Percentiles rank a stretch among this genome's conserved stretches.
These are phyloP conservation scores for Papilio aristodemus DNA, from an alignment of 1,140 invertebrate species.

Conservation along the genomic window DNA sequence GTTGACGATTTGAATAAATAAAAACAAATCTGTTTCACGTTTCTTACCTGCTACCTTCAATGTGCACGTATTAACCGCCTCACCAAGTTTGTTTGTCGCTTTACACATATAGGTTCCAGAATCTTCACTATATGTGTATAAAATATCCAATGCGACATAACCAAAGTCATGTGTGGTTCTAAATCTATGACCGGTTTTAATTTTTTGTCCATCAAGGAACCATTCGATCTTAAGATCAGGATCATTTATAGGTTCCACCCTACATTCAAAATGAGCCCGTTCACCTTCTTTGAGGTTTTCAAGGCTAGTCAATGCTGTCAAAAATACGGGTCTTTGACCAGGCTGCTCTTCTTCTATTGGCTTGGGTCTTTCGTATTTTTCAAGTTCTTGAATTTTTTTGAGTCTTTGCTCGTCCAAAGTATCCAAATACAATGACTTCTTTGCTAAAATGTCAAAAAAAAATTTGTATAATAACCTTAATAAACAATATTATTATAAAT, in stretches of 20 bases:
- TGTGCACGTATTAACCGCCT: constrained; percentile 95
- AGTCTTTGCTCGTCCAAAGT: constrained; percentile 93
- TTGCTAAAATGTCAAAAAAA: constrained; percentile 81
- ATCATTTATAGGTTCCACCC: constrained; percentile 97
- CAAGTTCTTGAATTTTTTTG: constrained; percentile 93
- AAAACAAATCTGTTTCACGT: too few species aligned
- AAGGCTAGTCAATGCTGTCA: constrained; percentile 91
- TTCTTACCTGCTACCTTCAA: constrained; percentile 88
- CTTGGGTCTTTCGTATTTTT: constrained; percentile 88
- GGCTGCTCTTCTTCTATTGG: constrained; percentile 88
- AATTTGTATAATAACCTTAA: constrained; percentile 33
- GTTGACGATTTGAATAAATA: constrained; percentile 23
- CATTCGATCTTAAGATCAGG: constrained; percentile 97
- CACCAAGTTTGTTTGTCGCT: constrained; percentile 94
- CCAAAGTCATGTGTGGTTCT: constrained; percentile 97
- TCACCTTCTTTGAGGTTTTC: constrained; percentile 94
- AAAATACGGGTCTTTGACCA: constrained; percentile 91
- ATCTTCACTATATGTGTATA: constrained; percentile 96
- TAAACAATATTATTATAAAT: background rate
- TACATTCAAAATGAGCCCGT: constrained; percentile 96
- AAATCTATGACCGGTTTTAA: constrained; percentile 91
- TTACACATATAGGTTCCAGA: constrained; percentile 96
- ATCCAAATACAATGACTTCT: constrained; percentile 91
- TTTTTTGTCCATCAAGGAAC: constrained; percentile 92
- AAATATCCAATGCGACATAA: constrained; percentile 95